Conservation (phyloP, 1,140 invertebrate genomes). For the Phocides pigmalion region DNA sequence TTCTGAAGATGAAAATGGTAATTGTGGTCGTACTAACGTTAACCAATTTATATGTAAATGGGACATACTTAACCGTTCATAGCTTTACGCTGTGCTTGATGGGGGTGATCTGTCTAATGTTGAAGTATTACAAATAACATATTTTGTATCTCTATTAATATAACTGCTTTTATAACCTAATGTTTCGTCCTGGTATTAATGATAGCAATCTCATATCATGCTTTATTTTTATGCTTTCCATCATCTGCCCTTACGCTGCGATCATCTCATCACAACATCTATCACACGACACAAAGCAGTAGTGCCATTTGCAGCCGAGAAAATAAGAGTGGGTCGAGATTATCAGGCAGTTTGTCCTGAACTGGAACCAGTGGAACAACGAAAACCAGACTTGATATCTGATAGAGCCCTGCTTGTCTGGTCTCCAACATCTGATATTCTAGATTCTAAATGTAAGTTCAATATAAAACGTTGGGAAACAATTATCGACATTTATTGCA, state of each 20-base stretch:
- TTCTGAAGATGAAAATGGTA: conserved; percentile 93
- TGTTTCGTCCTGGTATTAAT: conserved; percentile 35
- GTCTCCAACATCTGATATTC: conserved; percentile 95
- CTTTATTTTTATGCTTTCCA: conserved; percentile 80
- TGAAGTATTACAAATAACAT: conserved; percentile 2
- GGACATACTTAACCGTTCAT: conserved; percentile 18
- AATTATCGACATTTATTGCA: no score
- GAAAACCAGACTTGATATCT: conserved; percentile 86
- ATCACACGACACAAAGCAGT: conserved; percentile 80
- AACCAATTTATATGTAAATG: conserved; percentile 14
- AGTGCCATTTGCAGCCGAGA: conserved; percentile 90
- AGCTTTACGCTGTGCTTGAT: conserved; percentile 26
- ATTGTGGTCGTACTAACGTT: conserved; percentile 3
- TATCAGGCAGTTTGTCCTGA: conserved; percentile 96
- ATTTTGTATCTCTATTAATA: neutral
- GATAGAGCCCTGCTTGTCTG: conserved; percentile 97
- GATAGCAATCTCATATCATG: conserved; percentile 61
- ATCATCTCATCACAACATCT: conserved; percentile 70
- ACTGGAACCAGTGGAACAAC: conserved; percentile 85
- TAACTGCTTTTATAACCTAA: conserved; percentile 8
- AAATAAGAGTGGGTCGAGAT: conserved; percentile 96
- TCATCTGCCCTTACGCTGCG: conserved; percentile 76
- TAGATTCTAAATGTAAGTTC: conserved; percentile 92
- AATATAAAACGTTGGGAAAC: neutral
- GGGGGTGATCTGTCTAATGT: conserved; percentile 17